A percentile compares a stretch with the other conserved stretches of the same genome.
These are phyloP conservation scores for Tupaia chinensis DNA, from an alignment of 2,113 vertebrate genomes.

Conservation along the genomic window DNA sequence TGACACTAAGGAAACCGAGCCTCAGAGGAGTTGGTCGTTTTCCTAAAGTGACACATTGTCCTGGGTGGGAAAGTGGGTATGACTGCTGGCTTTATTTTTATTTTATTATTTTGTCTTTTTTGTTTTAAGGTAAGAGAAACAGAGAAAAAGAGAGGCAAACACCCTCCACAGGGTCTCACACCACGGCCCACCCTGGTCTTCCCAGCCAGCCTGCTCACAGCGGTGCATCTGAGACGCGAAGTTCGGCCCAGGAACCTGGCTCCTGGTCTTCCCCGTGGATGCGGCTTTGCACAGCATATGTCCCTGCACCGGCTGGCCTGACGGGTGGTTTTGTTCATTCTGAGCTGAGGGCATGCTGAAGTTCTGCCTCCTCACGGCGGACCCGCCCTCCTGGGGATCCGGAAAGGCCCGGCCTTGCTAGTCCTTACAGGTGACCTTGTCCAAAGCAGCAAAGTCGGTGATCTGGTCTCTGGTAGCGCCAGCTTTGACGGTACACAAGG, in stretches of 20 bases:
- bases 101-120: no score
- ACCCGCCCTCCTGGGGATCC: neutral
- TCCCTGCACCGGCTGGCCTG: no score
- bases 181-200: no score
- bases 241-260: no score
- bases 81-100: neutral
- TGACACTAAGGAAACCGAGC: neutral
- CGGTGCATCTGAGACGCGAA: no score
- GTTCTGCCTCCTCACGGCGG: neutral
- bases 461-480: neutral
- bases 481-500: neutral
- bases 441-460: neutral
- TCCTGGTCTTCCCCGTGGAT: no score
- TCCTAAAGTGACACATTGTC: neutral
- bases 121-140: no score
- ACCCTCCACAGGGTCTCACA: no score
- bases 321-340: neutral
- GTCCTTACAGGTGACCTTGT: neutral
- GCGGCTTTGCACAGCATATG: no score
- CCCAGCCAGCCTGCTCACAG: no score
- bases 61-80: neutral
- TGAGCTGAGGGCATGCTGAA: neutral
- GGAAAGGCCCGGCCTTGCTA: neutral
- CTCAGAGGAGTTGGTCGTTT: neutral
- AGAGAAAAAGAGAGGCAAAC: no score